phyloP scores from a whole-genome alignment of 2,888 invertebrate species.

The Biston betularia region DNA sequence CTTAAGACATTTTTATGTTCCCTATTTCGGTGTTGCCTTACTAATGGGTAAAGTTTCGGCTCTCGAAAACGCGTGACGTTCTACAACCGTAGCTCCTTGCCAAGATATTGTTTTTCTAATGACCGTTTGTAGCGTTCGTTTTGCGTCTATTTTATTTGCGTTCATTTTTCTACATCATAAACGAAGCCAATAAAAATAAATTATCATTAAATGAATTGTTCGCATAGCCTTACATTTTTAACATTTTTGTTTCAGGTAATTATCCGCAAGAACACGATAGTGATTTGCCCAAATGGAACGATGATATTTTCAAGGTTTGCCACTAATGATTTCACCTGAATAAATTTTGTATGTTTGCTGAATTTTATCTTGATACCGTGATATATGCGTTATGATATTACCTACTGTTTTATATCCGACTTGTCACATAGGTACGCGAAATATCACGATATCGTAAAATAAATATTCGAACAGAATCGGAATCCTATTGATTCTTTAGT shows the following conservation, averaged over 20 bases:
- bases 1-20: constrained; percentile 51
- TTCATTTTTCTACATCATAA: constrained; percentile 15
- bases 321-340: constrained; percentile 62
- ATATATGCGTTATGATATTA: constrained; percentile 40
- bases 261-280: constrained; percentile 44
- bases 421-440: constrained; percentile 17
- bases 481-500: too few species aligned
- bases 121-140: constrained; percentile 43
- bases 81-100: constrained; percentile 52
- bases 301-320: constrained; percentile 59
- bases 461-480: constrained; percentile 33
- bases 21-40: constrained; percentile 49
- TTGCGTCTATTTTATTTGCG: constrained; percentile 33
- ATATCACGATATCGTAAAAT: constrained; percentile 23
- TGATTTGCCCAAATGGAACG: constrained; percentile 43
- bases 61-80: constrained; percentile 55
- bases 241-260: constrained; percentile 72
- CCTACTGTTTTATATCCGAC: constrained; percentile 22
- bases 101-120: constrained; percentile 60
- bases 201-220: constrained; percentile 14
- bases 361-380: constrained; percentile 36
- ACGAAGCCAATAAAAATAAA: constrained; percentile 14
- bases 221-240: constrained; percentile 14
- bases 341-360: constrained; percentile 50
- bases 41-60: constrained; percentile 65